Evolutionary conservation across 2,888 invertebrate species (phyloP), one percentile per base, ranked within the genome.

Genomic region (Volucella bombylans): DNA sequence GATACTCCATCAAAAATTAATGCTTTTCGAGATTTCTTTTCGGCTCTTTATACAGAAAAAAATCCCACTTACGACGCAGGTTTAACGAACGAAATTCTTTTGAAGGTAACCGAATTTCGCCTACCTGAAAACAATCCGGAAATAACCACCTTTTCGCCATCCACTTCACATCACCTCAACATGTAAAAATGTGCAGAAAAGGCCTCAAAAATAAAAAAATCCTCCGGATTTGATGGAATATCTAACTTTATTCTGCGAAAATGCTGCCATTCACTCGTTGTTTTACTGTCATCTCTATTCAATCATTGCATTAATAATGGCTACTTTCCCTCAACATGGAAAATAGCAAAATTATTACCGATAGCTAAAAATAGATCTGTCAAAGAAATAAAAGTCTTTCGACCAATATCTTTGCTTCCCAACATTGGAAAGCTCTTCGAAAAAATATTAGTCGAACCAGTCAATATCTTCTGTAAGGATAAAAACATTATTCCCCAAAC

Each of bases 21-120:
- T 43, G 67, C 67, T 8, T 67, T 52, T 11, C n/a, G 49, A 38
- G 39, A 50, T 18, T 64, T 64, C 15, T 64, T 64, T 18, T 65
- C 50, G 11, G 18, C 50, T 11, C 15, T n/a, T n/a, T n/a, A n/a
- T n/a, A n/a, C n/a, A 23, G 23, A 23, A 23, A 23, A 23, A 23
- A 4, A 23, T 57, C 41, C 57, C 14, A 57, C 41, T 57, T 14
- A 41, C 10, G 45, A 45, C 23, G 18, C 1, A 45, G 4, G 15
- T 39, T 12, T 41, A 41, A 59, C 59, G 1, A 43, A 59, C 43
- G 43, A 59, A 23, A 3, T 23, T 23, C 23, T 23, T 23, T 23
- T 23, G 23, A 23, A 23, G 23, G 23, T 23, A 23, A 23, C 23
- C 0, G 23, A 23, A 23, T 23, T 23, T 23, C 50, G 39, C 10